Evolutionary conservation across 2,113 vertebrate genomes (phyloP).

Genomic region (Seriola rivoliana): DNA sequence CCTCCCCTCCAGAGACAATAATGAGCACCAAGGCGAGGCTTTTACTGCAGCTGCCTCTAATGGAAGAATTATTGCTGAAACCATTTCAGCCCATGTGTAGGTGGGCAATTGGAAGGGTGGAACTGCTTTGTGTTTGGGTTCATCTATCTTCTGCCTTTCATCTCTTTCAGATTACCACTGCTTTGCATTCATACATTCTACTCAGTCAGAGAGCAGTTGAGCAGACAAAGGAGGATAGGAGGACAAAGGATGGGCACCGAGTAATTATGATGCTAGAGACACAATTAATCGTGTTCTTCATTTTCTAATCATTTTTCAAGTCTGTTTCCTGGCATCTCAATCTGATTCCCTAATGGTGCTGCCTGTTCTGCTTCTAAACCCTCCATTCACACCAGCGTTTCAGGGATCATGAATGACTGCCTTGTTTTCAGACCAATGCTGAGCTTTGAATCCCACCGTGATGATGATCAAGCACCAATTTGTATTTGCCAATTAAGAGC

Average conservation of each 20-base stretch:
- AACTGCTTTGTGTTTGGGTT: background rate
- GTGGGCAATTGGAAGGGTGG: constrained; percentile 28
- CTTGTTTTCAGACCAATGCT: background rate
- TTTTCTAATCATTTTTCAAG: constrained; percentile 19
- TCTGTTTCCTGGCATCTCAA: constrained; percentile 28
- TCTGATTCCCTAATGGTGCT: constrained; percentile 14
- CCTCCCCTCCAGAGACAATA: background rate
- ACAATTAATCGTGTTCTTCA: constrained; percentile 19
- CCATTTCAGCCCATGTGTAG: constrained; percentile 1
- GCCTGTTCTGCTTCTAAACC: background rate
- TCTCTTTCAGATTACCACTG: background rate
- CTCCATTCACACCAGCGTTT: too few species aligned
- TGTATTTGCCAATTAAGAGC: background rate
- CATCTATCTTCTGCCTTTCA: background rate
- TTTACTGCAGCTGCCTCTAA: constrained; percentile 9
- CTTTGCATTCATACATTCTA: background rate
- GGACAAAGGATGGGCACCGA: background rate
- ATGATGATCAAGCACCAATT: background rate
- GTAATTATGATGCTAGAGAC: constrained; percentile 15
- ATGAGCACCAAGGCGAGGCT: background rate
- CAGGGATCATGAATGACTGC: background rate
- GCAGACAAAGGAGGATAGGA: background rate
- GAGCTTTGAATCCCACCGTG: background rate
- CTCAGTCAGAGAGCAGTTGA: constrained; percentile 1
- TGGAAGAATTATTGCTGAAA: constrained; percentile 7